These are phyloP conservation scores for Aradophagus sp. DNA, from an alignment of 1,140 invertebrate species.

Conservation along the genomic window DNA sequence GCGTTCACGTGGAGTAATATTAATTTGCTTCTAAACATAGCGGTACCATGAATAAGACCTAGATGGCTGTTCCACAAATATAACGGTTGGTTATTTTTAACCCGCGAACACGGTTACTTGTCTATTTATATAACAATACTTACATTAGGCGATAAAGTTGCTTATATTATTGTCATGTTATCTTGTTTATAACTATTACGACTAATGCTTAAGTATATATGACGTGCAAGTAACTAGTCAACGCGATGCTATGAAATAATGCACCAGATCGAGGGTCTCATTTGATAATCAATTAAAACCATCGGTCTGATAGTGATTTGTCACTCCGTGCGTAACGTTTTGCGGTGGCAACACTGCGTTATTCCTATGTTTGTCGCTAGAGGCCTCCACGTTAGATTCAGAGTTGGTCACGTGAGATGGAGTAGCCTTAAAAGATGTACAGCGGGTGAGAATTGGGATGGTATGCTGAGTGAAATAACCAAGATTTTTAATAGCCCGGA, in stretches of 20 bases:
- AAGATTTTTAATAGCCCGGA: conserved; percentile 1
- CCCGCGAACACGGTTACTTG: conserved; percentile 12
- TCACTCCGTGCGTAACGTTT: conserved; percentile 30
- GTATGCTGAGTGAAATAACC: no score
- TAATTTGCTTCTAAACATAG: conserved; percentile 16
- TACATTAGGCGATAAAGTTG: conserved; percentile 23
- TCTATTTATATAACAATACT: conserved; percentile 48
- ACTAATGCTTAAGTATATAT: conserved; percentile 6
- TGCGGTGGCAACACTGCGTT: conserved; percentile 37
- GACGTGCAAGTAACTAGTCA: no score
- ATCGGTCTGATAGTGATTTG: conserved; percentile 25
- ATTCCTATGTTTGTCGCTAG: conserved; percentile 46
- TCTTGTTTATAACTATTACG: background rate
- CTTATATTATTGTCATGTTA: background rate
- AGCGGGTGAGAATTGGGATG: conserved; percentile 15
- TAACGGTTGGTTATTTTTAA: conserved; percentile 21
- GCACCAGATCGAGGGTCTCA: background rate
- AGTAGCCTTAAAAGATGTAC: conserved; percentile 39
- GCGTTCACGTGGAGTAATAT: background rate
- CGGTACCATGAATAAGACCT: conserved; percentile 17
- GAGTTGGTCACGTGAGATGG: conserved; percentile 39
- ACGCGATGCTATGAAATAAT: no score
- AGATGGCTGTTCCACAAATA: conserved; percentile 27
- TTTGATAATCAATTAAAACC: conserved; percentile 14
- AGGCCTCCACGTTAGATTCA: conserved; percentile 45